Percentiles rank a stretch among this genome's conserved stretches.
These are phyloP conservation scores for Lagorchestes hirsutus DNA, from an alignment of 2,797 vertebrate genomes.

Conservation along the genomic window DNA sequence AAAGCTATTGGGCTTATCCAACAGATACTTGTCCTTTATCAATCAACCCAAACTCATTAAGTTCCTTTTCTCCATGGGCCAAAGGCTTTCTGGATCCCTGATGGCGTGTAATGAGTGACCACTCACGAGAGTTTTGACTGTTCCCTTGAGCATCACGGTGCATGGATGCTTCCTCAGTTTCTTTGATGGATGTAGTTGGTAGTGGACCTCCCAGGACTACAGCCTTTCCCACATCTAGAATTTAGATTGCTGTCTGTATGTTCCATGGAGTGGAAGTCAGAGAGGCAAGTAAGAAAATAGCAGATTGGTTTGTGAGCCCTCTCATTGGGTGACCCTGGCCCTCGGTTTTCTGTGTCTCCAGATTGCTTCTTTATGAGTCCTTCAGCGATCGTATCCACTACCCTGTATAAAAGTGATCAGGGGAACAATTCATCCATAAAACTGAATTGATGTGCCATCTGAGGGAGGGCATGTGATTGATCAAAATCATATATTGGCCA, in stretches of 20 bases:
- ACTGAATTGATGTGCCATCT: background rate
- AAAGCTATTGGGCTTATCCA: background rate
- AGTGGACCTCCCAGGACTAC: conserved; percentile 39
- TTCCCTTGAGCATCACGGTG: conserved; percentile 17
- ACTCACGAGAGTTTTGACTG: conserved; percentile 4
- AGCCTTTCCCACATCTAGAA: background rate
- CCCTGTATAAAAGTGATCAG: conserved; percentile 23
- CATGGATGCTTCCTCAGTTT: conserved; percentile 46
- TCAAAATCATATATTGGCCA: background rate
- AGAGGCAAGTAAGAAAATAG: rapidly evolving
- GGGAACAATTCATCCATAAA: conserved; percentile 14
- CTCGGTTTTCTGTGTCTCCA: background rate
- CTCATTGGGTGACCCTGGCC: background rate
- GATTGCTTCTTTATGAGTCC: background rate
- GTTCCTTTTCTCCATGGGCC: background rate
- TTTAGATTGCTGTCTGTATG: background rate
- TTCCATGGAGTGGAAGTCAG: conserved; percentile 14
- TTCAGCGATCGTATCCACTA: background rate
- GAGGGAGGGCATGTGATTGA: background rate
- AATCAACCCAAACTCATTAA: background rate
- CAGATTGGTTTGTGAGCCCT: conserved; percentile 9
- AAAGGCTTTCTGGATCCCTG: background rate
- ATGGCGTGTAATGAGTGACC: rapidly evolving
- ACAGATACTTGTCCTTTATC: background rate
- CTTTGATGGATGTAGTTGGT: conserved; percentile 9